Base-by-base conservation (phyloP, 2,797 vertebrate species). In the Darevskia nairensis region DNA sequence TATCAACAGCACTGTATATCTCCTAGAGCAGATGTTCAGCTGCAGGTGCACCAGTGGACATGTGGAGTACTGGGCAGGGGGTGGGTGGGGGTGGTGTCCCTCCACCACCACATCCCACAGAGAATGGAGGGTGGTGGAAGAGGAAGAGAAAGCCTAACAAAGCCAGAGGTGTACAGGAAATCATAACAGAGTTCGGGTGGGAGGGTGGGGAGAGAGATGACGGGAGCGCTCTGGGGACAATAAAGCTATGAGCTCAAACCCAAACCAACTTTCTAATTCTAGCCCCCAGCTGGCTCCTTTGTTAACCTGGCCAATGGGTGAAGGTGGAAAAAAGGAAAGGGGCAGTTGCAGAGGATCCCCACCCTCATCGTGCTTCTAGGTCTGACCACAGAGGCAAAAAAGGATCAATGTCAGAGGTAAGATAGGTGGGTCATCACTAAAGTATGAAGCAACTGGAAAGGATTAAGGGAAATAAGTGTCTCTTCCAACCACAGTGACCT, bases 181-280 rank as follows among this genome's bases (percentile, higher is more conserved):
- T 55, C 11, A 9, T 11, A 50, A 25, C 59, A 29, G 80, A 82
- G 80, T 17, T 29, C 23, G n/a, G 10, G 11, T 21, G 59, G 29
- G 29, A 10, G 15, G 41, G 19, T 21, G 2, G 64, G 13, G 11
- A 21, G 8, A 19, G 3, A 23, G 69, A 21, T 29, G 17, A 64
- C 15, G n/a, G 82, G 80, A 72, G 84, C 84, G 74, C 8, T 46
- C 75, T 2, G 80, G 89, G 90, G 90, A 90, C 90, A 90, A 88
- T 83, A 80, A 80, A 87, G 79, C 55, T 9, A 3, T 39, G 46
- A 50, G 66, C 23, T 17, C 23, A 46, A 11, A 44, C 23, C 50
- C 39, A 19, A 29, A 19, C 39, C 74, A 41, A 46, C 87, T 69
- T 77, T 19, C 15, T 21, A 21, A 35, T 17, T 25, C 41, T 11